These are phyloP conservation scores for Lithophane ornitopus DNA, from an alignment of 2,888 invertebrate genomes.

Conservation along the genomic window DNA sequence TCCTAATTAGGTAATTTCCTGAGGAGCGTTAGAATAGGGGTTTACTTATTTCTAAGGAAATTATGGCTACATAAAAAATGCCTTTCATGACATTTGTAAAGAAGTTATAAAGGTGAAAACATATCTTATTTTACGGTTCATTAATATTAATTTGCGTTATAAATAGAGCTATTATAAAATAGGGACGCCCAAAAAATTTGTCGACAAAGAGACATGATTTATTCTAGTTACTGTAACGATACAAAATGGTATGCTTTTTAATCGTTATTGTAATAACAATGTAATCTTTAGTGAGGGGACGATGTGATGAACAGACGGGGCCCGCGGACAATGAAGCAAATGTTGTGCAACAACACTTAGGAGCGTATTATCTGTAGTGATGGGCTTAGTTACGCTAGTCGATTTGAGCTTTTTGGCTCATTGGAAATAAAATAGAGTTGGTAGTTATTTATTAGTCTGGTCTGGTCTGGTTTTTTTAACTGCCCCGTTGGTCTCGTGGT, in stretches of 20 bases:
- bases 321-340: slow-evolving; percentile 81
- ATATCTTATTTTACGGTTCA: slow-evolving; percentile 65
- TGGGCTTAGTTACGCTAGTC: slow-evolving; percentile 64
- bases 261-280: slow-evolving; percentile 81
- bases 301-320: slow-evolving; percentile 78
- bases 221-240: slow-evolving; percentile 76
- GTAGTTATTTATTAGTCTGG: not conserved
- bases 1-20: slow-evolving; percentile 28
- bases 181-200: slow-evolving; percentile 74
- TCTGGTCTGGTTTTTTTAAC: no score
- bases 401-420: slow-evolving; percentile 34
- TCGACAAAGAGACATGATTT: slow-evolving; percentile 78
- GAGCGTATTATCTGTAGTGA: slow-evolving; percentile 77
- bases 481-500: no score
- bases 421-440: not conserved
- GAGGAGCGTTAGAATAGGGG: slow-evolving; percentile 1
- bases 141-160: slow-evolving; percentile 71
- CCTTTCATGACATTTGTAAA: slow-evolving; percentile 27
- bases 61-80: slow-evolving; percentile 14
- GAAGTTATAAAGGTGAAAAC: slow-evolving; percentile 30
- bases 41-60: slow-evolving; percentile 7
- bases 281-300: slow-evolving; percentile 83
- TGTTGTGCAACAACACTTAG: slow-evolving; percentile 87
- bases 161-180: slow-evolving; percentile 63
- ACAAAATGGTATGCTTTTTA: slow-evolving; percentile 80